Conservation (phyloP, 2,113 vertebrate species). For the Promerops cafer region DNA sequence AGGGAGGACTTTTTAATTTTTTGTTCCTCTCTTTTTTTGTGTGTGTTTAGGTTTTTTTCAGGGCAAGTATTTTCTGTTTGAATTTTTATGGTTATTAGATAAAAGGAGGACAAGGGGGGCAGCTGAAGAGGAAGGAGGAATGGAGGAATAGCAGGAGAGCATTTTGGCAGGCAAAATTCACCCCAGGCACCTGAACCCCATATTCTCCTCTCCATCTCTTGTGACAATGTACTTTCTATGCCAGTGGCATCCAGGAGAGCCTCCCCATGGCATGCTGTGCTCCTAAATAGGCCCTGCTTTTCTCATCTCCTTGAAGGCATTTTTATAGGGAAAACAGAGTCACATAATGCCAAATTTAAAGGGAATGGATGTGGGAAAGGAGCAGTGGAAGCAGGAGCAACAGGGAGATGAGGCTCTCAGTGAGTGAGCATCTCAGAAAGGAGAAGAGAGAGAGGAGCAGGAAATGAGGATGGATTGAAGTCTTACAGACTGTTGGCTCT, state of each 20-base stretch:
- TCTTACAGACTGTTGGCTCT: not conserved
- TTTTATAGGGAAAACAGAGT: not conserved
- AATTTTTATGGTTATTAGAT: not conserved
- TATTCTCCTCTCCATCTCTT: not conserved
- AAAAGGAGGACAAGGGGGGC: not conserved
- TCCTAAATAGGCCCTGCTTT: not conserved
- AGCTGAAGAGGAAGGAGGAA: not conserved
- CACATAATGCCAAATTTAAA: not conserved
- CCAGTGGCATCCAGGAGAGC: not conserved
- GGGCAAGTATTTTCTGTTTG: constrained; percentile 1
- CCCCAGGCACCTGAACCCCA: not conserved
- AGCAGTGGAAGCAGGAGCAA: not conserved
- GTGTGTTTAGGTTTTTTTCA: not conserved
- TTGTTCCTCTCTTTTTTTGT: not conserved
- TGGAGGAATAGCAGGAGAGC: not conserved
- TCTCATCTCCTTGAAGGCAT: constrained; percentile 18
- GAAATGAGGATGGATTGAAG: not conserved
- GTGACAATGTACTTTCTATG: not conserved
- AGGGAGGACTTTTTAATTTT: not conserved
- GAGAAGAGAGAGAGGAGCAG: not conserved
- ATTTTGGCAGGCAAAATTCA: not conserved
- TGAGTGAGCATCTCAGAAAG: not conserved
- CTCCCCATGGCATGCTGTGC: not conserved
- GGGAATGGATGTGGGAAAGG: not conserved
- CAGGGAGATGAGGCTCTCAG: not conserved